Percentiles rank a stretch among this genome's conserved stretches.
phyloP scores from a whole-genome alignment of 2,888 invertebrate genomes.

The Beris morrisii region DNA sequence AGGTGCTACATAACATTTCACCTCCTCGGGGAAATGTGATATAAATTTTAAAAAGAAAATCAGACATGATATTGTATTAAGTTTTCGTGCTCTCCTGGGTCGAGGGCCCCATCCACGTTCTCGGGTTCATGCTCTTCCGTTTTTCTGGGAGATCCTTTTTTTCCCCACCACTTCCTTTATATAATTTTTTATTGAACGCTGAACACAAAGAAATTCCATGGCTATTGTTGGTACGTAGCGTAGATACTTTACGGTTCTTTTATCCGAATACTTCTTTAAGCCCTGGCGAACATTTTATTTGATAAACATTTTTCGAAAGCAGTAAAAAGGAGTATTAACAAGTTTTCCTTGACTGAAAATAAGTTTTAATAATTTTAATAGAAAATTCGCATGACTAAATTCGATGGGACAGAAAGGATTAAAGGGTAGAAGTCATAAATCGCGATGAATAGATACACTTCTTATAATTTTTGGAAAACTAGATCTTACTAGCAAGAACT shows the following conservation, averaged over 20 bases:
- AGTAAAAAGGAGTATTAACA: neutral
- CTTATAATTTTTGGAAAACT: no score
- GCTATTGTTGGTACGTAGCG: constrained; percentile 10
- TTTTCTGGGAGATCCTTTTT: neutral
- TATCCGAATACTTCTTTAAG: neutral
- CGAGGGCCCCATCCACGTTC: neutral
- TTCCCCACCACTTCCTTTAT: neutral
- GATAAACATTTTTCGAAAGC: neutral
- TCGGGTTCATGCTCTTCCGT: constrained; percentile 1
- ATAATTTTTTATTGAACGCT: neutral
- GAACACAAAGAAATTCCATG: constrained; percentile 7
- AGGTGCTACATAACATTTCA: constrained; percentile 13
- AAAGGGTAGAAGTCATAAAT: neutral
- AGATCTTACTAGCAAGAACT: no score
- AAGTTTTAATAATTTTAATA: constrained; percentile 20
- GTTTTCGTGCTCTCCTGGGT: constrained; percentile 7
- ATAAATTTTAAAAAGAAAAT: constrained; percentile 18
- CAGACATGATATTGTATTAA: constrained; percentile 20
- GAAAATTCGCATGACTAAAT: neutral
- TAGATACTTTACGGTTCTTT: neutral
- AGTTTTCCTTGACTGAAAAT: no score
- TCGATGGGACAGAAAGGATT: neutral
- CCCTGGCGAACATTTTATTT: constrained; percentile 3
- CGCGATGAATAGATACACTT: neutral
- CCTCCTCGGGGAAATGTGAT: constrained; percentile 1